Percentiles rank a stretch among this genome's conserved stretches.
Conservation (phyloP, 2,113 vertebrate species). For the Heterochromis multidens region DNA sequence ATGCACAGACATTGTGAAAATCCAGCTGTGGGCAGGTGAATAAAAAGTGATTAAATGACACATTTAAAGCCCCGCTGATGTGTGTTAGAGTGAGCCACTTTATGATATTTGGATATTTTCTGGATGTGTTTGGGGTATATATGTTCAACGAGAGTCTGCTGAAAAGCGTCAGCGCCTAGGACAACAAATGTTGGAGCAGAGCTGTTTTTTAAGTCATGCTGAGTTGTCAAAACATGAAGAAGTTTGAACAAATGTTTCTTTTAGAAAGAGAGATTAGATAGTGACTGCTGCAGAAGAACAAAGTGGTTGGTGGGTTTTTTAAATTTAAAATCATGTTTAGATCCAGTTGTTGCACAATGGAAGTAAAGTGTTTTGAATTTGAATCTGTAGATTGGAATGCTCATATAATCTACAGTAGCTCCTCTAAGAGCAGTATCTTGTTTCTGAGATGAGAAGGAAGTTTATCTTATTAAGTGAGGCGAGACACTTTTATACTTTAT, state of each 20-base stretch:
- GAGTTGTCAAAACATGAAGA: conserved; percentile 1
- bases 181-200: not conserved
- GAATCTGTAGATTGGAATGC: not conserved
- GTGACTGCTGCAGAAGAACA: not conserved
- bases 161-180: rapidly evolving
- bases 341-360: not conserved
- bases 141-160: not conserved
- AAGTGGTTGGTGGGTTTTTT: rapidly evolving
- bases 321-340: not conserved
- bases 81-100: not conserved
- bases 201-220: not conserved
- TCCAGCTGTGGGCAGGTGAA: not conserved
- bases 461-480: not conserved
- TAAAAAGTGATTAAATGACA: not conserved
- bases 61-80: not conserved
- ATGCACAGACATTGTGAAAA: not conserved
- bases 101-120: not conserved
- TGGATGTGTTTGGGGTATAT: not conserved
- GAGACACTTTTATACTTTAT: not conserved
- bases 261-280: rapidly evolving
- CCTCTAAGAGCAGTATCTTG: rapidly evolving
- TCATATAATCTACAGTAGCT: rapidly evolving
- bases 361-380: not conserved
- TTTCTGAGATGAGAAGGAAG: not conserved
- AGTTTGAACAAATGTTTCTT: not conserved